These are phyloP conservation scores for Sprattus sprattus DNA, from an alignment of 2,113 vertebrate genomes.

Conservation along the genomic window DNA sequence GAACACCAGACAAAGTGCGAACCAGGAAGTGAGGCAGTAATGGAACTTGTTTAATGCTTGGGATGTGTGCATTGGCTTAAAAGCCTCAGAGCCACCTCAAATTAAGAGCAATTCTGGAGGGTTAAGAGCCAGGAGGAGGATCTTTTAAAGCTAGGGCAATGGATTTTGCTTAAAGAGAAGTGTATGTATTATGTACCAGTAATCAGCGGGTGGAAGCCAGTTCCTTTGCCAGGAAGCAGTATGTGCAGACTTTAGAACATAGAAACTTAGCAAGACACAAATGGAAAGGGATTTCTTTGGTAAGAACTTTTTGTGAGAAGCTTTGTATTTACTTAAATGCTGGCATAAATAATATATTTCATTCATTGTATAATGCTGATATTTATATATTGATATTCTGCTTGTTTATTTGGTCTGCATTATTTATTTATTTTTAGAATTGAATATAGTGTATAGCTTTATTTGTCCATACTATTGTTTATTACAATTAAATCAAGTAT, in stretches of 20 bases:
- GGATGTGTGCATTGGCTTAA: constrained; percentile 21
- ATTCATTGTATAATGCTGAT: neutral
- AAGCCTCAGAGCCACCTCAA: constrained; percentile 5
- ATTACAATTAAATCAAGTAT: neutral
- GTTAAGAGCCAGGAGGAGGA: neutral
- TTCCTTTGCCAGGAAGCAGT: neutral
- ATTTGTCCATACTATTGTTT: neutral
- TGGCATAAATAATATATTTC: no score
- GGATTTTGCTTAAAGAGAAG: neutral
- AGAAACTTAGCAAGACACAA: neutral
- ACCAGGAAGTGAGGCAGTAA: constrained; percentile 50
- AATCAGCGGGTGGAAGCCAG: neutral
- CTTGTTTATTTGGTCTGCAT: neutral
- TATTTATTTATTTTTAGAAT: neutral
- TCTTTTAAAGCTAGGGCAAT: neutral
- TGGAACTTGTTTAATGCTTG: constrained; percentile 32
- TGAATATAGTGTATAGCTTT: neutral
- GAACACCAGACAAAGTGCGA: constrained; percentile 24
- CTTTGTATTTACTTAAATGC: no score
- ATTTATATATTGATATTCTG: neutral
- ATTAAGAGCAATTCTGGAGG: neutral
- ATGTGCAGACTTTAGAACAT: neutral
- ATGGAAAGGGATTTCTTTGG: neutral
- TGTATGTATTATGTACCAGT: neutral
- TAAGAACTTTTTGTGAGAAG: neutral